phyloP scores from a whole-genome alignment of 1,140 invertebrate species.

The Pseudomyrmex dendroicus region DNA sequence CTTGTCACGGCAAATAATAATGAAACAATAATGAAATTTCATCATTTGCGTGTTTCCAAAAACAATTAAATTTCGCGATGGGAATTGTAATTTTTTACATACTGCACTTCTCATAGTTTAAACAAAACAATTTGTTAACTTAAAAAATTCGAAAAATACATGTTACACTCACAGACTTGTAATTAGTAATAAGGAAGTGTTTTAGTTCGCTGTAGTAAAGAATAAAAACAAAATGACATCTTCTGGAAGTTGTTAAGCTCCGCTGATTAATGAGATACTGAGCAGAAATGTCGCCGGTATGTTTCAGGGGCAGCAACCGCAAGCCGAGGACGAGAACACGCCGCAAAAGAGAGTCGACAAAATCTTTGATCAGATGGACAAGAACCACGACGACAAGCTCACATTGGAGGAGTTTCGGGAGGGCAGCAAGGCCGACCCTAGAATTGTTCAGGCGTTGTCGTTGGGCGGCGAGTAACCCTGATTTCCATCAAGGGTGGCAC shows the following conservation, averaged over 20 bases:
- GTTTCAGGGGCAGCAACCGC: conserved; percentile 93
- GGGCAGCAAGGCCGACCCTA: conserved; percentile 98
- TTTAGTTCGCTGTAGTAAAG: background rate
- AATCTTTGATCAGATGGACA: conserved; percentile 99
- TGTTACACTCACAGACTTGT: background rate
- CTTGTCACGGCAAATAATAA: conserved; percentile 6
- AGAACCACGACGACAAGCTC: conserved; percentile 98
- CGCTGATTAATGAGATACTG: background rate
- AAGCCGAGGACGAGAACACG: conserved; percentile 96
- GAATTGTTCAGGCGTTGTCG: conserved; percentile 98
- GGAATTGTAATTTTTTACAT: background rate
- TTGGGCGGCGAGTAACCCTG: conserved; percentile 89
- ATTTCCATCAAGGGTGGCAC: background rate
- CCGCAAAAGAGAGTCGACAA: conserved; percentile 98
- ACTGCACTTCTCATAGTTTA: background rate
- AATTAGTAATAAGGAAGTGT: background rate
- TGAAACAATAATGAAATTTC: background rate
- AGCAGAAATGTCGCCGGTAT: conserved; percentile 11
- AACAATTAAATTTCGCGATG: background rate
- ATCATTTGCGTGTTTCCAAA: background rate
- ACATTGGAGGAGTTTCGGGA: conserved; percentile 99
- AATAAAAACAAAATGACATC: background rate
- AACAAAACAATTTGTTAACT: background rate
- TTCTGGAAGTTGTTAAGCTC: background rate
- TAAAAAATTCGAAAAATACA: background rate